Percentiles rank a stretch among this genome's conserved stretches.
Evolutionary conservation across 2,888 invertebrate species (phyloP).

Genomic region (Eupithecia vulgata): DNA sequence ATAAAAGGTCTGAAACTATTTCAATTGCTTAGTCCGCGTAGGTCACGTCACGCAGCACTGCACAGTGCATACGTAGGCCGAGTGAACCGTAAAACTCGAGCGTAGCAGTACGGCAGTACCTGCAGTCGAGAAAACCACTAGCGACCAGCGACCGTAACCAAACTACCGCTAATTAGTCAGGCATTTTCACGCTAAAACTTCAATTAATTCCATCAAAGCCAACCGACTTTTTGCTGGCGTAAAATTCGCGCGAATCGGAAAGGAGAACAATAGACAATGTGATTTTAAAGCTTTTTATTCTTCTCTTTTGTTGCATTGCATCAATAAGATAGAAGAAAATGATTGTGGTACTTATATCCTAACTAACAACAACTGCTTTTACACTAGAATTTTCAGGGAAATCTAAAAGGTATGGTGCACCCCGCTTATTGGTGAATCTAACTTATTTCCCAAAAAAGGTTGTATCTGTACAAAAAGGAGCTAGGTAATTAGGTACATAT

Average conservation of each 20-base stretch:
- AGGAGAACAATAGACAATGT: conserved; percentile 31
- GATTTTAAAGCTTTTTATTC: not conserved
- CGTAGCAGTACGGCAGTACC: conserved; percentile 10
- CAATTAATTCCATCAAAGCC: conserved; percentile 73
- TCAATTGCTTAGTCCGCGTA: not conserved
- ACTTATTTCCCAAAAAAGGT: not conserved
- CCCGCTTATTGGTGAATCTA: not conserved
- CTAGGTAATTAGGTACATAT: too few species aligned
- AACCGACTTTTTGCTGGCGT: conserved; percentile 56
- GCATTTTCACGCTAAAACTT: conserved; percentile 74
- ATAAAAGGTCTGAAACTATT: not conserved
- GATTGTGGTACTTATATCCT: not conserved
- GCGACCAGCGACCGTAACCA: conserved; percentile 46
- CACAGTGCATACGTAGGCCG: conserved; percentile 26
- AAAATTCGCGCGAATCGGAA: conserved; percentile 65
- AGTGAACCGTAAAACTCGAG: conserved; percentile 45
- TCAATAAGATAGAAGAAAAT: not conserved
- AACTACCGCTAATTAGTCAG: conserved; percentile 69
- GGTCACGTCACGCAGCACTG: not conserved
- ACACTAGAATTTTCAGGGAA: not conserved
- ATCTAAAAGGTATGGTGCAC: not conserved
- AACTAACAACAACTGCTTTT: not conserved
- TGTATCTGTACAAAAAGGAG: not conserved
- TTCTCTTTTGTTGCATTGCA: not conserved
- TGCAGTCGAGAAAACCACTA: conserved; percentile 41